These are phyloP conservation scores for Cyanoramphus novaezelandiae DNA, from an alignment of 2,113 vertebrate genomes.

Conservation along the genomic window DNA sequence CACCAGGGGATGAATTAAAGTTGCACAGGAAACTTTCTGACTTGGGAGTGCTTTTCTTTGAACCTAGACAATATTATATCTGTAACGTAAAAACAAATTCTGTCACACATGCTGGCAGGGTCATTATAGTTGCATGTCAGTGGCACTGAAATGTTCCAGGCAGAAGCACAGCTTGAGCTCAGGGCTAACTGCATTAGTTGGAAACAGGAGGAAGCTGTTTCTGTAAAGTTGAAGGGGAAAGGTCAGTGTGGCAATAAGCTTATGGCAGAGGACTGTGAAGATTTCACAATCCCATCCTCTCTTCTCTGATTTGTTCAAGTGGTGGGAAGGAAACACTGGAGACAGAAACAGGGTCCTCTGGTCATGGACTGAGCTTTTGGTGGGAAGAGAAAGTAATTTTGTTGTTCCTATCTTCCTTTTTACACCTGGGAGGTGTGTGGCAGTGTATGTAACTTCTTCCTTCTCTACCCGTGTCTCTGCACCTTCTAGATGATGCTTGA, in stretches of 20 bases:
- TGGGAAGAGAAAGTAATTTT: background rate
- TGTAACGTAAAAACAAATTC: constrained; percentile 19
- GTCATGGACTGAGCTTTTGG: background rate
- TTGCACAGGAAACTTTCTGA: constrained; percentile 40
- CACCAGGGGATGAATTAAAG: constrained; percentile 1
- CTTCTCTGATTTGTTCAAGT: background rate
- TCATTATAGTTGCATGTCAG: constrained; percentile 9
- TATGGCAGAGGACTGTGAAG: background rate
- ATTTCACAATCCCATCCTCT: constrained; percentile 8
- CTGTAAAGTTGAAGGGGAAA: constrained; percentile 41
- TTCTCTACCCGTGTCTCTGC: background rate
- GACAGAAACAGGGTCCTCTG: background rate
- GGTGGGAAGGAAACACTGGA: background rate
- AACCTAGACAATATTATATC: constrained; percentile 50
- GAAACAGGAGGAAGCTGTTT: constrained; percentile 40
- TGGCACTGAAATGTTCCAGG: constrained; percentile 50
- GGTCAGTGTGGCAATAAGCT: constrained; percentile 19
- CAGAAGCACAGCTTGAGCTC: constrained; percentile 42
- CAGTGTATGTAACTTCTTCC: background rate
- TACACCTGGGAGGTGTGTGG: background rate
- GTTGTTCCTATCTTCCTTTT: background rate
- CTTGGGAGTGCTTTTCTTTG: constrained; percentile 38
- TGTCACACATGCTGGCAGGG: constrained; percentile 33
- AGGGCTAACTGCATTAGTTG: background rate
- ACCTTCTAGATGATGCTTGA: background rate